A percentile compares a stretch with the other conserved stretches of the same genome.
Evolutionary conservation across 2,113 vertebrate genomes (phyloP).

Genomic region (Laticauda laticaudata): DNA sequence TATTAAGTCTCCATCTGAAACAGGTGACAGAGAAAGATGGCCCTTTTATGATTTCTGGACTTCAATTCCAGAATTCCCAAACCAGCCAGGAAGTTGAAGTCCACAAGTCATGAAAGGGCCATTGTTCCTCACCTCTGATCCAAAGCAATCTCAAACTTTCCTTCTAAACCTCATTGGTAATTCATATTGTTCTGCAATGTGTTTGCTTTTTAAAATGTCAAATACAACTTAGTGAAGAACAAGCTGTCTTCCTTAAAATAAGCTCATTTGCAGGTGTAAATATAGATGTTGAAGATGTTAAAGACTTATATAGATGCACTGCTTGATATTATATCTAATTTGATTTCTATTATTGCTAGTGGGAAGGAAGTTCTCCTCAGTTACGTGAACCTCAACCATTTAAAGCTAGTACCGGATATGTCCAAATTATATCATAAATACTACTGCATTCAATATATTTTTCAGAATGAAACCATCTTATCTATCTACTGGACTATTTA

Average conservation of each 20-base stretch:
- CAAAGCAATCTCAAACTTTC: not conserved
- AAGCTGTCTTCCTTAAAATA: constrained; percentile 27
- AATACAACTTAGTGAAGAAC: not conserved
- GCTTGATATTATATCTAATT: not conserved
- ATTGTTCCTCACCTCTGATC: too few species aligned
- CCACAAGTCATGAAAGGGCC: too few species aligned
- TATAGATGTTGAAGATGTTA: not conserved
- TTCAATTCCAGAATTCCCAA: too few species aligned
- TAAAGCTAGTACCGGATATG: not conserved
- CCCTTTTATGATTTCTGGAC: too few species aligned
- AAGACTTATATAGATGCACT: not conserved
- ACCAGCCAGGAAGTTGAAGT: too few species aligned
- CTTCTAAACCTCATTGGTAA: constrained; percentile 1
- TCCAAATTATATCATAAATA: rapidly evolving
- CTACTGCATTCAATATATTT: constrained; percentile 15
- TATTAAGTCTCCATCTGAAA: not conserved
- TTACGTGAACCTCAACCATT: not conserved
- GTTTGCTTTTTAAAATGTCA: not conserved
- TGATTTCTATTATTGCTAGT: not conserved
- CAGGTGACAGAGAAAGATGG: too few species aligned
- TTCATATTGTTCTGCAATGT: constrained; percentile 35
- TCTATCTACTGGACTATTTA: constrained; percentile 21
- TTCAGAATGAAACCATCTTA: constrained; percentile 1
- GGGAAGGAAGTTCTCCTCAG: not conserved
- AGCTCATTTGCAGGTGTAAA: constrained; percentile 44